Base-by-base conservation (phyloP, 2,113 vertebrate species). In the Cyphomyrus discorhynchus region DNA sequence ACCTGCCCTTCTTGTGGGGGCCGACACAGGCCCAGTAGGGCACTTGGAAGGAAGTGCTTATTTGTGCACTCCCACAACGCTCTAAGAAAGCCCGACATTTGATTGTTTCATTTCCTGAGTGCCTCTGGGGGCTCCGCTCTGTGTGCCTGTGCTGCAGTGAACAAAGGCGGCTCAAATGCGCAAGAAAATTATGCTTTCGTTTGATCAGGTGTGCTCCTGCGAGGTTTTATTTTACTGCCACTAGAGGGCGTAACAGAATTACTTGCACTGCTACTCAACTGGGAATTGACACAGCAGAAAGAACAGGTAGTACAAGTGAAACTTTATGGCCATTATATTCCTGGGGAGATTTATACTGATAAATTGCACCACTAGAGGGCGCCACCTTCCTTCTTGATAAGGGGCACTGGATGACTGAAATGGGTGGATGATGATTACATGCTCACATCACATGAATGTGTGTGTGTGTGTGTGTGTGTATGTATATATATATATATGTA, bases 21-120 rank as follows among this genome's bases (percentile, higher is more conserved):
- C 39, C 46, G 39, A 85, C 52, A 21, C 19, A 47, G 82, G 80
- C 39, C 89, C 3, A 21, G 80, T 17, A 3, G 88, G 50, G 74
- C 70, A 35, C 31, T 74, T 45, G 80, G 52, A 45, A 89, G 89
- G 89, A 89, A 89, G 89, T 85, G 24, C 35, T 80, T 62, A 19
- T 89, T 89, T 89, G 42, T 89, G 24, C 80, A 82, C 77, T 83
- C 52, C 39, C 88, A 46, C 24, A 89, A 52, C 2, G 3, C 35
- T 70, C 27, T 19, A 46, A 49, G 88, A 42, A 42, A 13, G 52
- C 80, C 74, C 21, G 31, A 74, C 88, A 82, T 89, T 24, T 50
- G 24, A 89, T 89, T 84, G 89, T 89, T 85, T 52, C 50, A 56
- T 85, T 89, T 89, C 89, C 89, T 89, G 56, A 46, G 2, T 45